These are phyloP conservation scores for Ispidina picta DNA, from an alignment of 2,797 vertebrate genomes.

Conservation along the genomic window DNA sequence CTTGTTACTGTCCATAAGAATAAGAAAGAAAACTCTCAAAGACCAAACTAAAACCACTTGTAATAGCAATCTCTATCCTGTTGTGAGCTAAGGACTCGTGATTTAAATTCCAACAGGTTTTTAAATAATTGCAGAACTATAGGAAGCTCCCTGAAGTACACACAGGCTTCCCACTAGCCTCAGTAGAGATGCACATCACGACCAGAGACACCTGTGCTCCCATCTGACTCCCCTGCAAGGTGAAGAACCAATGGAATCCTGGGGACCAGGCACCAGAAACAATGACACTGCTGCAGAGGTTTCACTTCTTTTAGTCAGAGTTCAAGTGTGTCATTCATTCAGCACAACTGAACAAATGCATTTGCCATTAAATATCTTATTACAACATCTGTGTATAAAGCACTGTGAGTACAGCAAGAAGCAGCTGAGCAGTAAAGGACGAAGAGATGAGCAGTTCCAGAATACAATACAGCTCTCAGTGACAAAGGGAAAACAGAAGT, in stretches of 20 bases:
- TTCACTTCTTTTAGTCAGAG: conserved; percentile 16
- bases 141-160: neutral
- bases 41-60: neutral
- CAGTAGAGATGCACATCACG: neutral
- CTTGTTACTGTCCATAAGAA: neutral
- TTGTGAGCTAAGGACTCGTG: neutral
- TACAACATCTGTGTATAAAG: conserved; percentile 74
- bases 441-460: conserved; percentile 67
- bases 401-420: conserved; percentile 32
- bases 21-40: neutral
- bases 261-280: neutral
- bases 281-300: neutral
- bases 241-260: neutral
- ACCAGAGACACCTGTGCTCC: neutral
- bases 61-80: neutral
- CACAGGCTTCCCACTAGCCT: neutral
- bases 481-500: conserved; percentile 74
- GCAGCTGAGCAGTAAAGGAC: conserved; percentile 65
- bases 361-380: conserved; percentile 51
- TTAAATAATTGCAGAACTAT: neutral
- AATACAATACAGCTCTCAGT: conserved; percentile 56
- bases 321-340: conserved; percentile 21
- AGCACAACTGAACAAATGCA: neutral
- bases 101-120: neutral
- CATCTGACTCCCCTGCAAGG: neutral